Evolutionary conservation across 2,113 vertebrate genomes (phyloP).

Genomic region (Podiceps cristatus): DNA sequence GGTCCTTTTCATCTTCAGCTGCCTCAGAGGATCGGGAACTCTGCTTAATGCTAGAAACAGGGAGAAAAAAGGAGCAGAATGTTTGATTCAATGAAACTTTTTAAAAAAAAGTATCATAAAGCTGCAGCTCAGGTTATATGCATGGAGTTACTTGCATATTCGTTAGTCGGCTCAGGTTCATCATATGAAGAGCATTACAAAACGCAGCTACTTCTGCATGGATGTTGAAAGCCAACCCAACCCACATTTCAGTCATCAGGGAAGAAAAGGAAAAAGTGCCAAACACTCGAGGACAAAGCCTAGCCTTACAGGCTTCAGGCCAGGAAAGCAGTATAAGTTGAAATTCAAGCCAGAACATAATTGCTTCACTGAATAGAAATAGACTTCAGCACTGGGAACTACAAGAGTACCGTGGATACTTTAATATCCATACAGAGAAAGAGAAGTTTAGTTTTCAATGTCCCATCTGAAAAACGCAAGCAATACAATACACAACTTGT

Average conservation of each 20-base stretch:
- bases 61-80: background rate
- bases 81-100: background rate
- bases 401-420: background rate
- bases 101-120: background rate
- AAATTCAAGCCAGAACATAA: slow-evolving; percentile 40
- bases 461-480: background rate
- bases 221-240: background rate
- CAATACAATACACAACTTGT: background rate
- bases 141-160: background rate
- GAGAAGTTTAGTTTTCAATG: background rate
- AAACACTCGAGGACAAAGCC: slow-evolving; percentile 43
- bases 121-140: background rate
- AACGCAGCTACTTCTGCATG: background rate
- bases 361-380: background rate
- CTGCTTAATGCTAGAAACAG: slow-evolving; percentile 72
- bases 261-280: slow-evolving; percentile 10
- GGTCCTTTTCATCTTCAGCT: slow-evolving; percentile 82
- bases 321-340: slow-evolving; percentile 9
- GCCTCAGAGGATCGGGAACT: slow-evolving; percentile 74
- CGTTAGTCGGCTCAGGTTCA: background rate
- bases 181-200: background rate
- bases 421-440: background rate
- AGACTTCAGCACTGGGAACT: slow-evolving; percentile 5
- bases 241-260: background rate
- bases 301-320: slow-evolving; percentile 12